Evolutionary conservation across 2,797 vertebrate genomes (phyloP).

Genomic region (Anolis apletophallus): DNA sequence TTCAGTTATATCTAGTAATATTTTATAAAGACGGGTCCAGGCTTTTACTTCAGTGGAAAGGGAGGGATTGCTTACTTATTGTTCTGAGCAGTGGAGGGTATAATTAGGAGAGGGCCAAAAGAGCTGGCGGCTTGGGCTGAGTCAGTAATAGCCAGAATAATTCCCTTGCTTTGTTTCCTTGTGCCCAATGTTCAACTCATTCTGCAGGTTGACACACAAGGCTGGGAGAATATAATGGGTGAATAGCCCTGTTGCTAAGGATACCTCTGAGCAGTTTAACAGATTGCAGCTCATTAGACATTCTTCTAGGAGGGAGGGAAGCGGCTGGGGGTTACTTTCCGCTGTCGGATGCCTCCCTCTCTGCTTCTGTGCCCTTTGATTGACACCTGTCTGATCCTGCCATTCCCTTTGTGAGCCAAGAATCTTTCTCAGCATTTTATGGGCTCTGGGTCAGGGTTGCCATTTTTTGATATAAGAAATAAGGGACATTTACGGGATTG

Average conservation of each 20-base stretch:
- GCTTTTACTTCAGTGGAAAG: constrained; percentile 15
- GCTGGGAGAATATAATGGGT: neutral
- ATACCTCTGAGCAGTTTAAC: constrained; percentile 47
- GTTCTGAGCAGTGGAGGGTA: neutral
- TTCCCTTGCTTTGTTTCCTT: neutral
- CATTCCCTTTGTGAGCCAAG: constrained; percentile 14
- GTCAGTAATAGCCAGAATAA: constrained; percentile 17
- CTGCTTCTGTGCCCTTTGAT: constrained; percentile 25
- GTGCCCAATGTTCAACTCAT: constrained; percentile 26
- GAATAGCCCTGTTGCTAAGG: constrained; percentile 55
- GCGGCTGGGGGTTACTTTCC: constrained; percentile 43
- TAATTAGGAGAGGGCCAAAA: constrained; percentile 44
- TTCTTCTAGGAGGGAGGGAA: constrained; percentile 40
- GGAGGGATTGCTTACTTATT: constrained; percentile 37
- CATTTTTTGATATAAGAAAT: too few species aligned
- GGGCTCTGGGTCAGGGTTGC: neutral
- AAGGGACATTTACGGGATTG: too few species aligned
- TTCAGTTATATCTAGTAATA: constrained; percentile 11
- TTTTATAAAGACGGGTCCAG: neutral
- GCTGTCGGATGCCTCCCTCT: constrained; percentile 23
- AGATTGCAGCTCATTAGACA: constrained; percentile 55
- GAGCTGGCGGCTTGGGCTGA: constrained; percentile 32
- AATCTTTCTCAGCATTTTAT: constrained; percentile 39
- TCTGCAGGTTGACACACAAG: constrained; percentile 44
- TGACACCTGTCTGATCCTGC: constrained; percentile 44